Conservation (phyloP, 2,888 invertebrate species). For the Hemicrepidius hirtus region DNA sequence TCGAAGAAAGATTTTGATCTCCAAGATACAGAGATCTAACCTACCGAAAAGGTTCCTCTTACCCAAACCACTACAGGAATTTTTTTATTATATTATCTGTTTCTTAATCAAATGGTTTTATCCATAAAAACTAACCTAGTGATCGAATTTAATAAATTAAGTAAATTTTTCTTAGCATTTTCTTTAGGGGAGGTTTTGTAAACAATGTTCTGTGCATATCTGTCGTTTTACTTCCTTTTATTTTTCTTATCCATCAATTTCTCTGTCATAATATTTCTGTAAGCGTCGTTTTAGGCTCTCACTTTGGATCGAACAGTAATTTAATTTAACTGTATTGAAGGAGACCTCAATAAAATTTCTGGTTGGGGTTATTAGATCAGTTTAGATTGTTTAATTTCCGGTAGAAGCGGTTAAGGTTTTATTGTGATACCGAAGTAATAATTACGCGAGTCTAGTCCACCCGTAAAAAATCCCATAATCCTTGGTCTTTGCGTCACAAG, state of each 20-base stretch:
- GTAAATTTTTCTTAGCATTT: constrained; percentile 1
- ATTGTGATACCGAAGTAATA: constrained; percentile 10
- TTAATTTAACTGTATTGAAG: neutral
- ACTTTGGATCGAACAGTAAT: neutral
- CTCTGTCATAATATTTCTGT: neutral
- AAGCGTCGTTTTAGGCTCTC: neutral
- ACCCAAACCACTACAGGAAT: neutral
- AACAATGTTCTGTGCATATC: neutral
- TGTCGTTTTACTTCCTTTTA: neutral
- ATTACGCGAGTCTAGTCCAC: constrained; percentile 1
- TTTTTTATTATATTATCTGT: neutral
- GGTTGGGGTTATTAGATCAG: neutral
- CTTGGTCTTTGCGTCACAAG: constrained; percentile 23
- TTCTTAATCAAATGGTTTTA: too few relatives aligned
- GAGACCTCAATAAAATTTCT: neutral
- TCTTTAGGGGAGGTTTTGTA: neutral
- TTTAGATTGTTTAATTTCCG: constrained; percentile 1
- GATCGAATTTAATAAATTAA: constrained; percentile 6
- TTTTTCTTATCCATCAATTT: constrained; percentile 5
- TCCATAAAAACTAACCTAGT: neutral
- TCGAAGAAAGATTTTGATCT: constrained; percentile 6
- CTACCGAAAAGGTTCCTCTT: neutral
- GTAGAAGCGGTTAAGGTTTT: neutral
- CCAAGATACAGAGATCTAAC: neutral
- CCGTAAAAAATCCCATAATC: constrained; percentile 33